These are phyloP conservation scores for Zaprionus taronus DNA, from an alignment of 1,140 invertebrate genomes.

Conservation along the genomic window DNA sequence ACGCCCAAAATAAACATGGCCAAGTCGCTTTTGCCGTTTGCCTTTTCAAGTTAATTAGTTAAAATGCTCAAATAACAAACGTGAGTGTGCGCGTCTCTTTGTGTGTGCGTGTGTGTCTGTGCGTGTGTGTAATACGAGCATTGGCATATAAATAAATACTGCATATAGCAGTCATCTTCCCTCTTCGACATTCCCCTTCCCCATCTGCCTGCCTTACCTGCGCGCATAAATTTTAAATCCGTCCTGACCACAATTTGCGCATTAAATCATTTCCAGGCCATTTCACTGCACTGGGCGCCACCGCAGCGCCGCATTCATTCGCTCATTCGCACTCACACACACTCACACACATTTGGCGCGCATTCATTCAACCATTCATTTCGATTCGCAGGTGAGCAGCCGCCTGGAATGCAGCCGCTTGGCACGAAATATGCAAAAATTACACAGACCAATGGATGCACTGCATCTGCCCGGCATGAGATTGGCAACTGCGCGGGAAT, in stretches of 20 bases:
- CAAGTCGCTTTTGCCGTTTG: slow-evolving; percentile 41
- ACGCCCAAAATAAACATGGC: slow-evolving; percentile 56
- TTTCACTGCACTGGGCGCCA: slow-evolving; percentile 75
- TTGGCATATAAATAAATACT: slow-evolving; percentile 3
- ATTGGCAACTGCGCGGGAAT: not conserved
- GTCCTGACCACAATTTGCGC: slow-evolving; percentile 76
- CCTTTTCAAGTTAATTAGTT: slow-evolving; percentile 77
- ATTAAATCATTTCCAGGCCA: slow-evolving; percentile 83
- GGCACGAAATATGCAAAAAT: slow-evolving; percentile 76
- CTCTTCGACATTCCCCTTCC: not conserved
- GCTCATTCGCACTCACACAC: slow-evolving; percentile 53
- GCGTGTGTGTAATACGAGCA: not conserved
- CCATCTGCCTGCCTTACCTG: slow-evolving; percentile 51
- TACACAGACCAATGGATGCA: slow-evolving; percentile 73
- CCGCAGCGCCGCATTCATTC: slow-evolving; percentile 61
- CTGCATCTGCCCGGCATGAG: slow-evolving; percentile 6
- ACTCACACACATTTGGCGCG: slow-evolving; percentile 14
- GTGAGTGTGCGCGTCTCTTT: not conserved
- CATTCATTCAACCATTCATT: slow-evolving; percentile 52
- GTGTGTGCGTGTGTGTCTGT: not conserved
- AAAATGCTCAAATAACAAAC: slow-evolving; percentile 56
- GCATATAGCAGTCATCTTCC: not conserved
- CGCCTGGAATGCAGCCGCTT: slow-evolving; percentile 66
- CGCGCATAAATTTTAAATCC: slow-evolving; percentile 75
- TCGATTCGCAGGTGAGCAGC: slow-evolving; percentile 79